phyloP scores from a whole-genome alignment of 1,140 invertebrate genomes.

The Bursaphelenchus mucronatus region DNA sequence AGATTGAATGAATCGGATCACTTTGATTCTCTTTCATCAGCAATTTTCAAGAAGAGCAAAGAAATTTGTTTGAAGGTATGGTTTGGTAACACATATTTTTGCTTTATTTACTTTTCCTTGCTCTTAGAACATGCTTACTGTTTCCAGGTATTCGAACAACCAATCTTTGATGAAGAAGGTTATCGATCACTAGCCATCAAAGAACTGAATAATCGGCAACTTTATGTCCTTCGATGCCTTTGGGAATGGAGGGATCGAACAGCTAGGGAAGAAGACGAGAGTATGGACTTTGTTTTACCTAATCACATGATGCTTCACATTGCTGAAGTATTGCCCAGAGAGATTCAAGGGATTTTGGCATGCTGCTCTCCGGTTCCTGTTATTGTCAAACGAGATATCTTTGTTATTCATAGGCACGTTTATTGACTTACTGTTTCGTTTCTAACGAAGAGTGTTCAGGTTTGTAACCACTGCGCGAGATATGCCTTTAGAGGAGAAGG shows the following conservation, averaged over 20 bases:
- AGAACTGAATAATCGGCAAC: constrained; percentile 79
- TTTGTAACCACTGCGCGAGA: constrained; percentile 25
- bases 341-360: constrained; percentile 85
- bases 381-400: constrained; percentile 73
- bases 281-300: constrained; percentile 80
- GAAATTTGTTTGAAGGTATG: constrained; percentile 68
- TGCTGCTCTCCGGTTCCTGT: constrained; percentile 89
- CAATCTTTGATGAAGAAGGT: constrained; percentile 70
- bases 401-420: constrained; percentile 68
- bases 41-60: constrained; percentile 66
- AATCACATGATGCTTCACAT: constrained; percentile 92
- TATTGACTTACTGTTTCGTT: not conserved
- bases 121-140: not conserved
- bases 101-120: too few species aligned
- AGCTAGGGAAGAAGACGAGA: constrained; percentile 85
- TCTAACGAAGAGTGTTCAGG: constrained; percentile 13
- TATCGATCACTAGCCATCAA: constrained; percentile 72
- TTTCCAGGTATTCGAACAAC: constrained; percentile 75
- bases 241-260: constrained; percentile 81
- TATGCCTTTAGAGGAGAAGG: constrained; percentile 23
- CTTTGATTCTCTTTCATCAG: constrained; percentile 65
- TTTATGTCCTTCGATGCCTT: constrained; percentile 75
- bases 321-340: constrained; percentile 80
- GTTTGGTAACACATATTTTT: not conserved
- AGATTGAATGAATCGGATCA: constrained; percentile 70